These are phyloP conservation scores for Drosophila limbata DNA, from an alignment of 2,888 invertebrate species.

Conservation along the genomic window DNA sequence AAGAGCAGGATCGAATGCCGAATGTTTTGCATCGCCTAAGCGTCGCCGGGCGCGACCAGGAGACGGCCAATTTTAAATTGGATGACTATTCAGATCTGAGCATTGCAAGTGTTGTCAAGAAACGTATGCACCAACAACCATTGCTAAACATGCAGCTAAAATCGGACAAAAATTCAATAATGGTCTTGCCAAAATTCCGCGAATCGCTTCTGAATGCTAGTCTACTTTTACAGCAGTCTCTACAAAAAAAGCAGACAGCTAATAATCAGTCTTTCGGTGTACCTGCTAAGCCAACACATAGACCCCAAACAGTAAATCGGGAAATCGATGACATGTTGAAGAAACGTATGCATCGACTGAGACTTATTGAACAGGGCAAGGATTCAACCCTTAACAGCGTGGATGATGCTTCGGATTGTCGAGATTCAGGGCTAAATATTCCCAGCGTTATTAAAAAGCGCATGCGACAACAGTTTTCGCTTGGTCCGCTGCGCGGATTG, in stretches of 20 bases:
- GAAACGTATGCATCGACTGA: conserved; percentile 1
- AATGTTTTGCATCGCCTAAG: not conserved
- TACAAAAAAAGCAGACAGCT: not conserved
- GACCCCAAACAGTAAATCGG: not conserved
- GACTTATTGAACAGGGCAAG: not conserved
- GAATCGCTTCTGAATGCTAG: not conserved
- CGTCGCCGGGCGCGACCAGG: not conserved
- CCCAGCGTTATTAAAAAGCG: not conserved
- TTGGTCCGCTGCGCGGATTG: not conserved
- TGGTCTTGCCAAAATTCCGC: not conserved
- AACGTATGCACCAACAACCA: not conserved
- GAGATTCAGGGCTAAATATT: not conserved
- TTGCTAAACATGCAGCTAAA: not conserved
- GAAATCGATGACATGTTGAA: not conserved
- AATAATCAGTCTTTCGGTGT: not conserved
- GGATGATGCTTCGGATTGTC: not conserved
- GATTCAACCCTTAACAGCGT: not conserved
- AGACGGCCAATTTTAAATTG: not conserved
- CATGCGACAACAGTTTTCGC: not conserved
- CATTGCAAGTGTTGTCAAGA: not conserved
- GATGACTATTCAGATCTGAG: not conserved
- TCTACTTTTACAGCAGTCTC: not conserved
- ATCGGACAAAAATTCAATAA: not conserved
- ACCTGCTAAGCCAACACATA: not conserved
- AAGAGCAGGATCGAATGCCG: not conserved